Evolutionary conservation across 1,140 invertebrate genomes (phyloP).

Genomic region (Andrena cerasifolii): DNA sequence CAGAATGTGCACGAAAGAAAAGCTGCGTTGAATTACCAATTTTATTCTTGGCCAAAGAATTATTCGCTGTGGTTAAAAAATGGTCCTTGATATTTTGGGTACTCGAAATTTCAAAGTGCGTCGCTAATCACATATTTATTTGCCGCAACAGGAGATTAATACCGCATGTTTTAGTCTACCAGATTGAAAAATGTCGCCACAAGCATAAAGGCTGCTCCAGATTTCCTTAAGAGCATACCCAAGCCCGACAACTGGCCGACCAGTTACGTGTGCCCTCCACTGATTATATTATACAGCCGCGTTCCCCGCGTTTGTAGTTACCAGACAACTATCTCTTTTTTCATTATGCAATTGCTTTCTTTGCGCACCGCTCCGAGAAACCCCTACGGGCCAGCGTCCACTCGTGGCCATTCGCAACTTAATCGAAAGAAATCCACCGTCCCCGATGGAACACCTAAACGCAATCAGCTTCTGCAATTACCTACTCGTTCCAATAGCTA

Average conservation of each 20-base stretch:
- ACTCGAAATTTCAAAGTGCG: background rate
- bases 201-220: constrained; percentile 69
- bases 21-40: too few relatives aligned
- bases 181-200: constrained; percentile 49
- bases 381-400: background rate
- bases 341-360: constrained; percentile 78
- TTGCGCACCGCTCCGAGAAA: constrained; percentile 46
- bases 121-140: background rate
- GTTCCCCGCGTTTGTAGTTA: constrained; percentile 62
- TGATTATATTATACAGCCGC: constrained; percentile 65
- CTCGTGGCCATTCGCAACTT: background rate
- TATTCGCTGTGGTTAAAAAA: too few relatives aligned
- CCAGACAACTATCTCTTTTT: constrained; percentile 78
- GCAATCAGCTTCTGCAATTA: too few relatives aligned
- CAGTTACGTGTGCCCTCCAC: constrained; percentile 58
- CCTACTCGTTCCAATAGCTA: too few relatives aligned
- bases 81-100: background rate
- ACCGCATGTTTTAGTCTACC: background rate
- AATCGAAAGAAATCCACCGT: background rate
- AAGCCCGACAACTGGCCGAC: constrained; percentile 66
- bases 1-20: too few relatives aligned
- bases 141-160: too few relatives aligned
- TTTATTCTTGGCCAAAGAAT: too few relatives aligned
- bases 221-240: constrained; percentile 65
- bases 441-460: too few relatives aligned